Evolutionary conservation across 37 sponge, comb jelly and placozoan genomes (phyloP).

Genomic region (Oscarella lobularis): DNA sequence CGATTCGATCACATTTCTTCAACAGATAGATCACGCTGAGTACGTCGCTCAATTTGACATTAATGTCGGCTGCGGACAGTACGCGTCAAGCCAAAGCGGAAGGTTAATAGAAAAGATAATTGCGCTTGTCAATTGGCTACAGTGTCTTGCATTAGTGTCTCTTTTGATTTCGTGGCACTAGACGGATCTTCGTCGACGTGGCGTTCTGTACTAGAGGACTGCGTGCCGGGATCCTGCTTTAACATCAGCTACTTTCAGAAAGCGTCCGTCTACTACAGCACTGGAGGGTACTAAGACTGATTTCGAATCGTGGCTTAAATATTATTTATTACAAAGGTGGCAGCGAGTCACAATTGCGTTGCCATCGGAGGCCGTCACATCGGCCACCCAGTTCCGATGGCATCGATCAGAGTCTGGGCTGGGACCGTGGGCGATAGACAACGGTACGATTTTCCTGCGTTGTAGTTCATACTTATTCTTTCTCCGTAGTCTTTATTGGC

Average conservation of each 20-base stretch:
- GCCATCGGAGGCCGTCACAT: not conserved
- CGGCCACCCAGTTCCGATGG: conserved; percentile 1
- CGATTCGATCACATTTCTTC: not conserved
- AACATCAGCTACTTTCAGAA: not conserved
- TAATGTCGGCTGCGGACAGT: not conserved
- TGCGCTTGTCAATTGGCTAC: not conserved
- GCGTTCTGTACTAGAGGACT: not conserved
- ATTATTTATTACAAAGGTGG: too few relatives aligned
- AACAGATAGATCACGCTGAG: not conserved
- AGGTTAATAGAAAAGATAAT: not conserved
- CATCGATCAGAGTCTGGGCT: not conserved
- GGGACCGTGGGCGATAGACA: conserved; percentile 1
- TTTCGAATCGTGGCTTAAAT: too few relatives aligned
- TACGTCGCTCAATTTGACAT: not conserved
- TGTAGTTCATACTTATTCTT: not conserved
- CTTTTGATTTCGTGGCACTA: not conserved
- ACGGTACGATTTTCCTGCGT: not conserved
- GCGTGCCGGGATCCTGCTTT: not conserved
- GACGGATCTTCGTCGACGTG: not conserved
- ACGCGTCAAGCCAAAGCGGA: not conserved
- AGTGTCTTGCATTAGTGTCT: not conserved
- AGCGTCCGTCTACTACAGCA: not conserved
- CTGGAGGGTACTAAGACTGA: too few relatives aligned
- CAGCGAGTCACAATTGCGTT: not conserved
- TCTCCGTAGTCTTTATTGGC: not conserved